Base-by-base conservation (phyloP, 2,888 invertebrate species). In the Gandaritis pyraliata region DNA sequence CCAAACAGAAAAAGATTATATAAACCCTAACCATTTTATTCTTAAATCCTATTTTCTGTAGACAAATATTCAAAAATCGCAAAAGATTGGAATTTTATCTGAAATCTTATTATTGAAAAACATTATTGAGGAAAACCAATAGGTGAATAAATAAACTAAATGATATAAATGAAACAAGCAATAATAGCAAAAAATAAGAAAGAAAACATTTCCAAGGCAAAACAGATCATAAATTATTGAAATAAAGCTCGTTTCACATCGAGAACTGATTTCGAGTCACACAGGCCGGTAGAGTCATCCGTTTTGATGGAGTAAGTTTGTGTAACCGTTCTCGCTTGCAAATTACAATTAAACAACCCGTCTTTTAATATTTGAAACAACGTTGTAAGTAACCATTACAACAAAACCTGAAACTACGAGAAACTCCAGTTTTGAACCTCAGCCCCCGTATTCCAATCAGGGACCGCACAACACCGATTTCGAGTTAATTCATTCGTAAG, bases 261-360 rank as follows among this genome's bases (percentile, higher is more conserved):
- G 16, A n/a, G 12, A 29, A 18, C 38, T 2, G 10, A 29, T 48
- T n/a, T 29, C n/a, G 8, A 56, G 47, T 56, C 41, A 30, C 16
- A 49, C 15, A 56, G 30, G 15, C 48, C 33, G 10, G 23, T 23
- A 12, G 33, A 54, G 46, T 10, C 29, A 50, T 33, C 46, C 30
- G 49, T 49, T 58, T 52, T 65, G 65, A 66, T 62, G 56, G 58
- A 66, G 59, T 62, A 45, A 60, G 61, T 64, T 59, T 61, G 52
- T 61, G 52, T 30, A 64, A 58, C 43, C 58, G 56, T 59, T 50
- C 58, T 54, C 29, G 66, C 57, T 64, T 67, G 64, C 64, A 55
- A 67, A 67, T 67, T 61, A 64, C 56, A 66, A 63, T 61, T 61
- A 61, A 64, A 60, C 61, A 61, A 64, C 64, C 61, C 18, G 66